Percentiles rank a stretch among this genome's conserved stretches.
These are phyloP conservation scores for Chrosomus eos DNA, from an alignment of 2,797 vertebrate genomes.

Conservation along the genomic window DNA sequence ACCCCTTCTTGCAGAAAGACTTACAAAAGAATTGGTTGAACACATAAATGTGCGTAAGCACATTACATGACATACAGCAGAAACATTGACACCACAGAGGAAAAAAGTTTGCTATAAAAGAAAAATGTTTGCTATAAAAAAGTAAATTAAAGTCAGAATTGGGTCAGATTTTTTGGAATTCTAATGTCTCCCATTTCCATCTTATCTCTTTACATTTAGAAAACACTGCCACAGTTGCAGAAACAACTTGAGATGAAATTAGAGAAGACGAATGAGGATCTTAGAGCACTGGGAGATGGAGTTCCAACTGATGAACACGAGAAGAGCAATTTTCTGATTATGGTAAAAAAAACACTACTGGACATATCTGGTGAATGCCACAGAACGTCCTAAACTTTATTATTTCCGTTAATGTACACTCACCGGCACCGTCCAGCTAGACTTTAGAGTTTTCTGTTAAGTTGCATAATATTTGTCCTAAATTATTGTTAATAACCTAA, in stretches of 20 bases:
- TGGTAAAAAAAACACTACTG: conserved; percentile 44
- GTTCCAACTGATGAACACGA: conserved; percentile 47
- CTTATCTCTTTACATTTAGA: conserved; percentile 34
- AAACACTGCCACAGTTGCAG: conserved; percentile 50
- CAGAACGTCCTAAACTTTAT: background rate
- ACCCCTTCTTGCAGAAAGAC: conserved; percentile 73
- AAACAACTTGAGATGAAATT: conserved; percentile 54
- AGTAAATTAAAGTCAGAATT: too few relatives aligned
- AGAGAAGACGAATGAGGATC: conserved; percentile 16
- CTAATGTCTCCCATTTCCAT: background rate
- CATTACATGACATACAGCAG: background rate
- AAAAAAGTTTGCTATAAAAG: too few relatives aligned
- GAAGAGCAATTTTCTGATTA: conserved; percentile 54
- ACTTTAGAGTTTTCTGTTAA: background rate
- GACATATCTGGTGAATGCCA: background rate
- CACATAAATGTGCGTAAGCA: conserved; percentile 75
- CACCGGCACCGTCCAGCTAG: background rate
- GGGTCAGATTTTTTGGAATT: too few relatives aligned
- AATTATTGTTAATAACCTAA: background rate
- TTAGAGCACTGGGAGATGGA: conserved; percentile 53
- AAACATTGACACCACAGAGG: background rate
- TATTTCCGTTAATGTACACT: background rate
- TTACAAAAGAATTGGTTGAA: conserved; percentile 77
- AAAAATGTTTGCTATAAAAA: too few relatives aligned
- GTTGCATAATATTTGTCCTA: background rate